phyloP scores from a whole-genome alignment of 1,140 invertebrate species.

The Drosophila guanche region DNA sequence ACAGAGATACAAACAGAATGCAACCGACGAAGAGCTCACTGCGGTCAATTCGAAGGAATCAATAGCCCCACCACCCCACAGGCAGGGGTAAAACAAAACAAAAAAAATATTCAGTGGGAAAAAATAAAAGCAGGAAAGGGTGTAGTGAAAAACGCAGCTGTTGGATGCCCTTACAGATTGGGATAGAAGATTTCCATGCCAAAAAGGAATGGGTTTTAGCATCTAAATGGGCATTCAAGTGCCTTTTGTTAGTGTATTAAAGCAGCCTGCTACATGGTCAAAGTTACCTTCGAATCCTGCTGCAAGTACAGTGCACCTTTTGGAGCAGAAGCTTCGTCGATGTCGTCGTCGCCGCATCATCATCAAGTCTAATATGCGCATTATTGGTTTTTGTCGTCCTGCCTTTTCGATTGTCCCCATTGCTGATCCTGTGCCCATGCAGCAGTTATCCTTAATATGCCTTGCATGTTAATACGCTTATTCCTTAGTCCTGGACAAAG shows the following conservation, averaged over 20 bases:
- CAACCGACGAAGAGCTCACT: slow-evolving; percentile 41
- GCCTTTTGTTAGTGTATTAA: too few species aligned
- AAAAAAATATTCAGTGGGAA: neutral
- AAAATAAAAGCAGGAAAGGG: too few species aligned
- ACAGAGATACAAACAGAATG: slow-evolving; percentile 35
- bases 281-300: too few species aligned
- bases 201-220: too few species aligned
- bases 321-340: neutral
- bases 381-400: slow-evolving; percentile 72
- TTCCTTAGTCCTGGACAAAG: slow-evolving; percentile 35
- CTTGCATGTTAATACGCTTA: slow-evolving; percentile 72
- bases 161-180: too few species aligned
- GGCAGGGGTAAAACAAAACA: neutral
- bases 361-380: slow-evolving; percentile 81
- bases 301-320: too few species aligned
- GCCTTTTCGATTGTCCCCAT: slow-evolving; percentile 18
- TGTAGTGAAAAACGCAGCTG: too few species aligned
- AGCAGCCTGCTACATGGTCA: too few species aligned
- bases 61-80: slow-evolving; percentile 52
- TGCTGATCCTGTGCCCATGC: slow-evolving; percentile 11
- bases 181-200: too few species aligned
- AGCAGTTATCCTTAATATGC: slow-evolving; percentile 74
- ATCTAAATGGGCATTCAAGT: too few species aligned
- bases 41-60: slow-evolving; percentile 76
- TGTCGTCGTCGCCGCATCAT: slow-evolving; percentile 59